These are phyloP conservation scores for Bombus breviceps DNA, from an alignment of 1,140 invertebrate genomes.

Conservation along the genomic window DNA sequence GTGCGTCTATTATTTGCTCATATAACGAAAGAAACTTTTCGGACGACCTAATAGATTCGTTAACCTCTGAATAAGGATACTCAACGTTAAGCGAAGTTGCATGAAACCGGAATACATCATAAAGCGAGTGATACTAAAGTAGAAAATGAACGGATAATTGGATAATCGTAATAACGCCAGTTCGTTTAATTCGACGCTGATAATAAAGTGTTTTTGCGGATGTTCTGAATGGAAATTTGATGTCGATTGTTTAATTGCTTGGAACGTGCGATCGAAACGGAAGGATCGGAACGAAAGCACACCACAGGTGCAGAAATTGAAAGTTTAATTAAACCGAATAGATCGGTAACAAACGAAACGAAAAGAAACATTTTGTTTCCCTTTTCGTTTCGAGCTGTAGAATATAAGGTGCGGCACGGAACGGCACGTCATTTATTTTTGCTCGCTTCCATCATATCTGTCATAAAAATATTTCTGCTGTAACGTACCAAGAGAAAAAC, in stretches of 20 bases:
- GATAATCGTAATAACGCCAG: not conserved
- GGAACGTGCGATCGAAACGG: not conserved
- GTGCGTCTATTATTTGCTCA: too few species aligned
- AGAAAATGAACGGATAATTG: too few species aligned
- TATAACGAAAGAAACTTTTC: too few species aligned
- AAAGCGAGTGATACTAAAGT: too few species aligned
- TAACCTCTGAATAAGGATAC: too few species aligned
- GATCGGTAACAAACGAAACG: not conserved
- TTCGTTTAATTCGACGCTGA: not conserved
- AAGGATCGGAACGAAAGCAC: not conserved
- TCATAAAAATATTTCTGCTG: not conserved
- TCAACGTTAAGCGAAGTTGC: too few species aligned
- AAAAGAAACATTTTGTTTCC: too few species aligned
- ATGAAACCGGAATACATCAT: too few species aligned
- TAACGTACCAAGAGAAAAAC: not conserved
- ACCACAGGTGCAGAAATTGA: not conserved
- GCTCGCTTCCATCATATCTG: not conserved
- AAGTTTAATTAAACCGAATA: not conserved
- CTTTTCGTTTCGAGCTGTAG: not conserved
- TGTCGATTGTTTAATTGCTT: not conserved
- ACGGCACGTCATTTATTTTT: not conserved
- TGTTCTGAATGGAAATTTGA: not conserved
- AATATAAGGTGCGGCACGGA: not conserved
- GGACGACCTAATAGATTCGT: too few species aligned
- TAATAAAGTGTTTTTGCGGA: not conserved